These are phyloP conservation scores for Gisinianus flammeolus DNA, from an alignment of 2,888 invertebrate genomes.

Conservation along the genomic window DNA sequence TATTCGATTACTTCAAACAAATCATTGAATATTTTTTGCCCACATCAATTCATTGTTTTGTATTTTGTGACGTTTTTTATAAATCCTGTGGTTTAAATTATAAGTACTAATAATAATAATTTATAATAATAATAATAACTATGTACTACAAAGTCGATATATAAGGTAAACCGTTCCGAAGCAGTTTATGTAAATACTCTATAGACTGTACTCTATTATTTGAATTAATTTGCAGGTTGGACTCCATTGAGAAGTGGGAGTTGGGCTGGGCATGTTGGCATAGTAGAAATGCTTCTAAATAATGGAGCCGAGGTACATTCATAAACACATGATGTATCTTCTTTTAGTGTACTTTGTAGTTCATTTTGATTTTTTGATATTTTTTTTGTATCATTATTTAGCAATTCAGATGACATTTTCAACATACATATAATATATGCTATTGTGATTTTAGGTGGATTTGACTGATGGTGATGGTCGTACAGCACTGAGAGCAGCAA, in stretches of 20 bases:
- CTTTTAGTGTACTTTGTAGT: neutral
- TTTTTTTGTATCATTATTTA: neutral
- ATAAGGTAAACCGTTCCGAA: too few species aligned
- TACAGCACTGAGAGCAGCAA: slow-evolving; percentile 79
- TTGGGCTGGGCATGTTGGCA: slow-evolving; percentile 87
- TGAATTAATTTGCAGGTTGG: too few species aligned
- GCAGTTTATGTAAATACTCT: too few species aligned
- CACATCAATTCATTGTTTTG: too few species aligned
- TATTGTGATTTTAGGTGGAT: slow-evolving; percentile 68
- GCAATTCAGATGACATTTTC: neutral
- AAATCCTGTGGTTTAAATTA: too few species aligned
- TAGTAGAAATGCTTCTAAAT: slow-evolving; percentile 61
- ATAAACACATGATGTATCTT: neutral
- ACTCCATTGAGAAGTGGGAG: slow-evolving; percentile 84
- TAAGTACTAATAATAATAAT: too few species aligned
- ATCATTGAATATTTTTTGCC: too few species aligned
- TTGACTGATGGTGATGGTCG: slow-evolving; percentile 85
- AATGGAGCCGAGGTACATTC: slow-evolving; percentile 66
- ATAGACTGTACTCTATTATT: too few species aligned
- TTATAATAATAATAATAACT: too few species aligned
- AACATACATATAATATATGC: neutral
- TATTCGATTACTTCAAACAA: too few species aligned
- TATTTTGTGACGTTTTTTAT: too few species aligned
- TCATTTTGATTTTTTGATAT: neutral
- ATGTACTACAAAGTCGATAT: too few species aligned